These are phyloP conservation scores for Masticophis lateralis DNA, from an alignment of 2,797 vertebrate species.

Conservation along the genomic window DNA sequence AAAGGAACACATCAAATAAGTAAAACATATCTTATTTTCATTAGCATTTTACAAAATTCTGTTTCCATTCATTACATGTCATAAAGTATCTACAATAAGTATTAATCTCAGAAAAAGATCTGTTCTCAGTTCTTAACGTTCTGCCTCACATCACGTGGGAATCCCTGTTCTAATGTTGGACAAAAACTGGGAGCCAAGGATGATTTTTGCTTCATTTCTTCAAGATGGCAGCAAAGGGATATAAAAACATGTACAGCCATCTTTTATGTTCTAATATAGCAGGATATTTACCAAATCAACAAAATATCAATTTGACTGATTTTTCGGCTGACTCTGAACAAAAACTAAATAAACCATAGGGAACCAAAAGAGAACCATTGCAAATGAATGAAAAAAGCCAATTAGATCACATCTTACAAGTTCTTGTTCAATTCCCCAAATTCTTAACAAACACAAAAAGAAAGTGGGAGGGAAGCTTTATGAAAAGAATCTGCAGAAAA, in stretches of 20 bases:
- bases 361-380: neutral
- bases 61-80: neutral
- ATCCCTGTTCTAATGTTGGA: neutral
- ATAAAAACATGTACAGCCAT: neutral
- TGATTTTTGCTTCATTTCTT: neutral
- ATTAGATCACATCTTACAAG: neutral
- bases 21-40: neutral
- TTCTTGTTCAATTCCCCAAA: neutral
- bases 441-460: neutral
- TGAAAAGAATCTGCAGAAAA: neutral
- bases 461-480: neutral
- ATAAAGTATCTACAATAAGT: neutral
- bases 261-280: neutral
- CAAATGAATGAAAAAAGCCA: neutral
- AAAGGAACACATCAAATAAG: conserved; percentile 37
- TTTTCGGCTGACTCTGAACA: neutral
- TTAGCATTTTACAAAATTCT: neutral
- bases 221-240: neutral
- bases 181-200: neutral
- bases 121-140: neutral
- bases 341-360: neutral
- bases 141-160: neutral
- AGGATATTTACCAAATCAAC: neutral
- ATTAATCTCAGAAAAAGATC: neutral
- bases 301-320: neutral